Conservation (phyloP, 2,113 vertebrate species). For the Caretta caretta region DNA sequence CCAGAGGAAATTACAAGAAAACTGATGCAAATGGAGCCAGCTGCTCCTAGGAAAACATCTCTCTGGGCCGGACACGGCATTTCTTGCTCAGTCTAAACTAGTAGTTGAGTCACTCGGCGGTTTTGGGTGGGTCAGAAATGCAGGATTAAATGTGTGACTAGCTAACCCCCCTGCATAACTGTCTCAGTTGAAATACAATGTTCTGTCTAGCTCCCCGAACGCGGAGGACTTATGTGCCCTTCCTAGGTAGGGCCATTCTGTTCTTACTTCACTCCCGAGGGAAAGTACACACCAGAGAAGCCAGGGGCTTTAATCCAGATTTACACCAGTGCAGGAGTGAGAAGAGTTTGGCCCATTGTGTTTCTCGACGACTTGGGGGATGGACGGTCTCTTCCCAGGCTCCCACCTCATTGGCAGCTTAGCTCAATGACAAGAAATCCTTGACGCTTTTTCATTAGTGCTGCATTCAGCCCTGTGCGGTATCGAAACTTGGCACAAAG, state of each 20-base stretch:
- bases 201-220: background rate
- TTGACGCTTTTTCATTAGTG: constrained; percentile 57
- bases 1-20: background rate
- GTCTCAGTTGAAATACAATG: background rate
- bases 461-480: constrained; percentile 52
- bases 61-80: background rate
- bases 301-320: background rate
- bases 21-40: background rate
- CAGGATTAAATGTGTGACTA: background rate
- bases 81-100: background rate
- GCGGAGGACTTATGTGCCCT: background rate
- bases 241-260: background rate
- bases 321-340: background rate
- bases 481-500: constrained; percentile 8
- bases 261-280: background rate
- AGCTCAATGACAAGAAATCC: constrained; percentile 63
- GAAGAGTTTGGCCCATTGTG: background rate
- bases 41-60: background rate
- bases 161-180: background rate
- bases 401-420: constrained; percentile 3
- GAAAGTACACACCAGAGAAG: background rate
- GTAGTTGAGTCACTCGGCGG: background rate
- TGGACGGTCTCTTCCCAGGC: background rate
- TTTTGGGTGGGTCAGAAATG: background rate
- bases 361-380: background rate